Evolutionary conservation across 2,113 vertebrate genomes (phyloP).

Genomic region (Tenebrosternarchus preto): DNA sequence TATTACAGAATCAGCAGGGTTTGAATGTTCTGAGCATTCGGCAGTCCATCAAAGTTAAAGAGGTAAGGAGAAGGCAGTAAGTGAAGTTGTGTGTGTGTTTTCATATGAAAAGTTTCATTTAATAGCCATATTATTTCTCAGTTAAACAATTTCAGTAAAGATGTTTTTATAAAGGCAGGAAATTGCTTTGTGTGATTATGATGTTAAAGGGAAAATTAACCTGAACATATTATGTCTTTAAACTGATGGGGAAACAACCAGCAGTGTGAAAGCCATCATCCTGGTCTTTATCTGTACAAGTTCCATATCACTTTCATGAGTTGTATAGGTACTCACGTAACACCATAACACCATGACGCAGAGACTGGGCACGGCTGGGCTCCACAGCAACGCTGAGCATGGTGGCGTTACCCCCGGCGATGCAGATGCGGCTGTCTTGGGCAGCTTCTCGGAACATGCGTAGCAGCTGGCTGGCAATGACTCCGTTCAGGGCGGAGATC

Average conservation of each 20-base stretch:
- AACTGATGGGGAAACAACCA: neutral
- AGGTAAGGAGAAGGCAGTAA: too few relatives aligned
- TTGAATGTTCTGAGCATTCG: neutral
- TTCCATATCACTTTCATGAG: too few relatives aligned
- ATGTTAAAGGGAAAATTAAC: too few relatives aligned
- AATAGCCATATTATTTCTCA: too few relatives aligned
- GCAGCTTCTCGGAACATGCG: constrained; percentile 88
- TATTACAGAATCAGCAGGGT: neutral
- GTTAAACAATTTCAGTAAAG: too few relatives aligned
- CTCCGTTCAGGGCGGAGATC: constrained; percentile 88
- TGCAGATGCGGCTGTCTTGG: constrained; percentile 84
- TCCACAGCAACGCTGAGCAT: constrained; percentile 86
- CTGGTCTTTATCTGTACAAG: neutral
- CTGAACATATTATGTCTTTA: too few relatives aligned
- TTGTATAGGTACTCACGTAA: constrained; percentile 79
- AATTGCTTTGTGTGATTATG: too few relatives aligned
- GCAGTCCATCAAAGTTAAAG: neutral
- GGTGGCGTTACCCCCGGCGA: constrained; percentile 79
- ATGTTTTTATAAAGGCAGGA: too few relatives aligned
- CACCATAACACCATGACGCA: constrained; percentile 90
- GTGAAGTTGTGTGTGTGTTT: neutral
- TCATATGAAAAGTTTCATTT: neutral
- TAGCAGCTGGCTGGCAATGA: constrained; percentile 94
- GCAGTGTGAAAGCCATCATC: neutral
- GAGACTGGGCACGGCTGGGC: constrained; percentile 86